Conservation (phyloP, 2,797 vertebrate genomes). For the Sebastiscus albofasciatus region DNA sequence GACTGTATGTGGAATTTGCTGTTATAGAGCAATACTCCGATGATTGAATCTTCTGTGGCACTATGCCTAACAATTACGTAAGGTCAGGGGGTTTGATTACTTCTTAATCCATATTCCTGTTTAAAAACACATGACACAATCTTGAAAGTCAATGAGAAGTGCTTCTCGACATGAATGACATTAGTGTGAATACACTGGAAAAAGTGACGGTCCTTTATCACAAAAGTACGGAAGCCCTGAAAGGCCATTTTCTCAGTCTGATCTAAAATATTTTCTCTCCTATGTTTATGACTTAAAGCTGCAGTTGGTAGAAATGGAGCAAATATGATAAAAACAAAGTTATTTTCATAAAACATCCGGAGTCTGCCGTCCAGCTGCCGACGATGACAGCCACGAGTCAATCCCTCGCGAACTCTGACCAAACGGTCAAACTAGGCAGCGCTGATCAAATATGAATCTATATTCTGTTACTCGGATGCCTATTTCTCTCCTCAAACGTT, state of each 20-base stretch:
- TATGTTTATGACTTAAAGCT: no score
- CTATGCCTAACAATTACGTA: background rate
- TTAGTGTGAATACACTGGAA: background rate
- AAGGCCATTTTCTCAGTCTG: no score
- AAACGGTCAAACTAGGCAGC: no score
- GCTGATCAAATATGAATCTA: no score
- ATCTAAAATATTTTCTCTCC: no score
- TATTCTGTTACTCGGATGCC: no score
- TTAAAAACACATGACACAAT: background rate
- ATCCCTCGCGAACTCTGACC: fast-evolving
- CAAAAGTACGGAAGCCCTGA: background rate
- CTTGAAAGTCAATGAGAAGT: background rate
- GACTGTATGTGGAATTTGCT: background rate
- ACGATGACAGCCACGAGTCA: no score
- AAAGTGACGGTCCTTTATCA: background rate
- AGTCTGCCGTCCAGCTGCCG: no score
- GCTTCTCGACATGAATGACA: background rate
- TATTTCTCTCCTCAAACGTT: no score
- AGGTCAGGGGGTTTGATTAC: background rate
- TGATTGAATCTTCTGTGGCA: background rate
- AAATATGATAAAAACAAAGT: no score
- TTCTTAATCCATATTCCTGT: background rate
- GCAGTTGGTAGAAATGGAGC: no score
- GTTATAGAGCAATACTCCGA: background rate
- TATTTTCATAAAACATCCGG: no score